phyloP scores from a whole-genome alignment of 2,888 invertebrate genomes.

The Tipula confusa region DNA sequence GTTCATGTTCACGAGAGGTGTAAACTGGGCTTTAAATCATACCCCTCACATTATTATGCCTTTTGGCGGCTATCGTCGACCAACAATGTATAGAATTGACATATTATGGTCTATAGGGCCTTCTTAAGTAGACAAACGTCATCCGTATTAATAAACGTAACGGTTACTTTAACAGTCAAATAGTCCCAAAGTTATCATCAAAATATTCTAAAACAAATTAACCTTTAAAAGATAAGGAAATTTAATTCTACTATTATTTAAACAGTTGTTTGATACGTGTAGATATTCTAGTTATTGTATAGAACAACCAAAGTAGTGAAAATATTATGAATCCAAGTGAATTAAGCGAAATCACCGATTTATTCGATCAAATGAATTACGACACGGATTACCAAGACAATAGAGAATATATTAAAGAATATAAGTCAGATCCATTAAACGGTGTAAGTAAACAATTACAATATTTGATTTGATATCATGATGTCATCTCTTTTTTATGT shows the following conservation, averaged over 20 bases:
- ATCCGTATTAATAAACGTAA: too few relatives aligned
- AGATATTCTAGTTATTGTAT: background rate
- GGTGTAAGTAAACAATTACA: background rate
- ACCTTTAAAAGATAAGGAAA: background rate
- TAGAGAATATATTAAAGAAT: background rate
- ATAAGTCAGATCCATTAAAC: background rate
- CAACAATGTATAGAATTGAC: too few relatives aligned
- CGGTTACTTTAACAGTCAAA: too few relatives aligned
- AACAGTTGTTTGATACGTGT: background rate
- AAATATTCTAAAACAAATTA: background rate
- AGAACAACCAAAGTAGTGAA: background rate
- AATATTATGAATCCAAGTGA: background rate
- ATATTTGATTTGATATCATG: too few relatives aligned
- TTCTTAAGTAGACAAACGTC: too few relatives aligned
- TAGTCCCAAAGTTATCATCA: background rate
- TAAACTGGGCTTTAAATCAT: too few relatives aligned
- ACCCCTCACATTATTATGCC: too few relatives aligned
- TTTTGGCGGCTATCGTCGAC: too few relatives aligned
- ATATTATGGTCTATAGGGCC: too few relatives aligned
- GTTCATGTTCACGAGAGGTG: too few relatives aligned
- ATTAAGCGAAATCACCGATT: background rate
- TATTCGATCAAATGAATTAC: background rate
- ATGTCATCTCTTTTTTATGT: too few relatives aligned
- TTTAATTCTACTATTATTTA: background rate
- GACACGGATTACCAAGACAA: background rate